Base-by-base conservation (phyloP, 2,797 vertebrate genomes). In the Danio albolineatus region DNA sequence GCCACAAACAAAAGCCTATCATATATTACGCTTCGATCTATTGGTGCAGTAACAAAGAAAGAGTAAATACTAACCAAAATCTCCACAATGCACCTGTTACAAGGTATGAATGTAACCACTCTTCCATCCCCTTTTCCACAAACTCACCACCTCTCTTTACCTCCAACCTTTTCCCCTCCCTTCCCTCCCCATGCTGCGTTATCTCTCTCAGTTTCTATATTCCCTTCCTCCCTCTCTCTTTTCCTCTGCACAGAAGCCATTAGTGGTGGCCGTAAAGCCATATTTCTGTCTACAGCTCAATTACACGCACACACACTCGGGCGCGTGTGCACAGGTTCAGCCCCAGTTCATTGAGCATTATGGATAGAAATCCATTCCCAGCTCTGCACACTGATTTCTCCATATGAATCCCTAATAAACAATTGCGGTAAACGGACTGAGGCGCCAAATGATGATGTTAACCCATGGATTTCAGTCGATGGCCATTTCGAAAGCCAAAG, bases 211-310 rank as follows among this genome's bases (percentile, higher is more conserved):
- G 41, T 59, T 78, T 79, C 80, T 65, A 73, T 66, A 46, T 72
- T 72, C 46, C 65, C 57, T 78, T 51, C 59, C 73, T 49, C 64
- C 46, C 66, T 49, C 59, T 62, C 64, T 74, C 73, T 61, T 79
- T 71, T 62, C 69, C 81, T 83, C 84, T 82, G 83, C 76, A 82
- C 84, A 51, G 80, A 89, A 84, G 85, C 79, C 79, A 84, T 86
- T 87, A 86, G 74, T 75, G 80, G 67, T 85, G 85, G 85, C 77
- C 48, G 60, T 83, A 44, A 71, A 87, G 84, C 84, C 82, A 85
- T 86, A 88, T 81, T 84, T 86, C 83, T 86, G 85, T 83, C 85
- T 73, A 83, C 72, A 84, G 82, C 84, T 88, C 76, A 80, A 85
- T 87, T 85, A 85, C 73, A 82, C 66, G 36, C 61, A 54, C 28